These are phyloP conservation scores for Trachymyrmex septentrionalis DNA, from an alignment of 1,140 invertebrate genomes.

Conservation along the genomic window DNA sequence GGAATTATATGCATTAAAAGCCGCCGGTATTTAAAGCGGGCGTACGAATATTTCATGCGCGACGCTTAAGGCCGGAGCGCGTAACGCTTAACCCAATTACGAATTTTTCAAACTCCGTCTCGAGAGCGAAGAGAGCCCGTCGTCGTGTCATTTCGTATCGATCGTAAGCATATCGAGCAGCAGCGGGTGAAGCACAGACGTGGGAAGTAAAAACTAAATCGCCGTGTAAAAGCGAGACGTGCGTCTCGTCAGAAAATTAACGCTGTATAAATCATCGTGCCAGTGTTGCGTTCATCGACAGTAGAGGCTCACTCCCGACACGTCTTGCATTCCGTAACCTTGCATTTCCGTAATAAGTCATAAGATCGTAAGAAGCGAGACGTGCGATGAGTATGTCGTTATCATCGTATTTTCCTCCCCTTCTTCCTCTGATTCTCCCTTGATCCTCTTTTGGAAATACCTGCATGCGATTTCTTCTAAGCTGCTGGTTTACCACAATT, in stretches of 20 bases:
- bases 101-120: conserved; percentile 26
- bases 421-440: no score
- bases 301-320: conserved; percentile 33
- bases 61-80: conserved; percentile 7
- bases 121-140: background rate
- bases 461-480: background rate
- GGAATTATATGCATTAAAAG: conserved; percentile 56
- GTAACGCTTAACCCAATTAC: conserved; percentile 52
- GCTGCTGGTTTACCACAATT: background rate
- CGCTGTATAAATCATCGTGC: conserved; percentile 35
- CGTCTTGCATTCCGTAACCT: conserved; percentile 15
- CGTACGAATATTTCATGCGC: conserved; percentile 46
- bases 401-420: background rate
- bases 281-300: conserved; percentile 9
- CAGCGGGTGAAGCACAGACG: background rate
- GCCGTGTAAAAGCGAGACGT: conserved; percentile 14
- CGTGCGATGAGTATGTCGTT: conserved; percentile 19
- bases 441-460: background rate
- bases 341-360: no score
- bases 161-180: conserved; percentile 30
- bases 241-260: conserved; percentile 17
- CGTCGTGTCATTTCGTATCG: background rate
- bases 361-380: conserved; percentile 17
- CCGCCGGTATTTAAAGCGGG: conserved; percentile 55
- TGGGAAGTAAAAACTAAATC: conserved; percentile 48